Conservation (phyloP, 2,113 vertebrate genomes). For the Genyomyrus donnyi region DNA sequence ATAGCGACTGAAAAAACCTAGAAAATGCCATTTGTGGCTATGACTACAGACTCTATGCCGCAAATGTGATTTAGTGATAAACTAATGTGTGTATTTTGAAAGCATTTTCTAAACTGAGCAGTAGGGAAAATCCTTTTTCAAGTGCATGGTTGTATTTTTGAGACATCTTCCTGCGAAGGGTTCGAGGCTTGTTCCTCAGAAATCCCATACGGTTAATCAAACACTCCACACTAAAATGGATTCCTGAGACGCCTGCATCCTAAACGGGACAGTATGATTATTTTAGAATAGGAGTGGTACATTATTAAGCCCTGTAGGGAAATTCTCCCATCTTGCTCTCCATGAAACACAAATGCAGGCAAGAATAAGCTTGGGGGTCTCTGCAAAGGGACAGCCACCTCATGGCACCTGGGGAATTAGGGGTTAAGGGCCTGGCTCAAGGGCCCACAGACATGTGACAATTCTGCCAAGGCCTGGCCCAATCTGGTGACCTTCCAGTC, state of each 20-base stretch:
- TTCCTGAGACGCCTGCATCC: background rate
- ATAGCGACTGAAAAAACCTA: background rate
- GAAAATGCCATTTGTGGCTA: background rate
- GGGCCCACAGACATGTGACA: background rate
- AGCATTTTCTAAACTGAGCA: background rate
- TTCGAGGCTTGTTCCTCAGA: background rate
- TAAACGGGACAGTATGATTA: background rate
- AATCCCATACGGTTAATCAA: background rate
- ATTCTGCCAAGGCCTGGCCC: background rate
- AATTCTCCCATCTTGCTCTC: background rate
- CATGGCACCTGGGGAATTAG: background rate
- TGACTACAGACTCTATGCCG: background rate
- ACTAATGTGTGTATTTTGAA: background rate
- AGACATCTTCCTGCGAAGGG: background rate
- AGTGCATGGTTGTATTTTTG: background rate
- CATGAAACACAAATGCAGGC: background rate
- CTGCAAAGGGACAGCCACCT: background rate
- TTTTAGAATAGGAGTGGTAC: background rate
- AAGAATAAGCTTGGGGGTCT: background rate
- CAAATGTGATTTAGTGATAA: background rate
- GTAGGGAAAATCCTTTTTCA: background rate
- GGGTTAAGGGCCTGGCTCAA: background rate
- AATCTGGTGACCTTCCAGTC: background rate
- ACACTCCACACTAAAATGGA: background rate
- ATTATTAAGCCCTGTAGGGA: background rate